phyloP scores from a whole-genome alignment of 1,140 invertebrate genomes.

The Pogonomyrmex barbatus region DNA sequence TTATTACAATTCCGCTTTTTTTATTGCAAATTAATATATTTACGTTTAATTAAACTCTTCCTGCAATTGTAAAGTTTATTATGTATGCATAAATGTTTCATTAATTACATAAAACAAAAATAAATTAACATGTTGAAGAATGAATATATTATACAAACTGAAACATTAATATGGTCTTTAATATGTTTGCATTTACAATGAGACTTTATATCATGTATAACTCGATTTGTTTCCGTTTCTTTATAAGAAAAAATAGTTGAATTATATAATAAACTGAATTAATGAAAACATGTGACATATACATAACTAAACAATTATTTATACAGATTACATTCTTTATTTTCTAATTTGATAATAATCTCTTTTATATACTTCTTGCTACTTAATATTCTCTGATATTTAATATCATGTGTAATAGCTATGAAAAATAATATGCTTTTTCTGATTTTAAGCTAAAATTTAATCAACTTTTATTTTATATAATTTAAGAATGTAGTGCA shows the following conservation, averaged over 20 bases:
- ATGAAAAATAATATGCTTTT: background rate
- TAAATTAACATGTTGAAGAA: too few relatives aligned
- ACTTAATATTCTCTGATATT: background rate
- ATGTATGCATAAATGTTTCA: background rate
- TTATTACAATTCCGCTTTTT: constrained; percentile 3
- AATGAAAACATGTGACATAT: background rate
- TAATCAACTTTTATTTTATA: background rate
- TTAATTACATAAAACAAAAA: too few relatives aligned
- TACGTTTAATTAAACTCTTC: constrained; percentile 17
- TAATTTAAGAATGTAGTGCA: background rate
- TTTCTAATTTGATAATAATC: background rate
- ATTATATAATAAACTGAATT: background rate
- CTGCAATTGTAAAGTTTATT: constrained; percentile 13
- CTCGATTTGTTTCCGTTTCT: background rate
- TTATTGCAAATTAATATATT: background rate
- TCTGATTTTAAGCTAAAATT: background rate
- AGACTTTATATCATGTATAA: background rate
- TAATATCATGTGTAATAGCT: too few relatives aligned
- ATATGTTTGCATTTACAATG: background rate
- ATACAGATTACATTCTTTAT: background rate
- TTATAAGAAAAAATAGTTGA: background rate
- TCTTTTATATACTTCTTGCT: background rate
- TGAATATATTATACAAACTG: background rate
- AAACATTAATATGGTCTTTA: background rate
- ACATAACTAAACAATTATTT: background rate